Base-by-base conservation (phyloP, 2,113 vertebrate species). In the Callionymus lyra region DNA sequence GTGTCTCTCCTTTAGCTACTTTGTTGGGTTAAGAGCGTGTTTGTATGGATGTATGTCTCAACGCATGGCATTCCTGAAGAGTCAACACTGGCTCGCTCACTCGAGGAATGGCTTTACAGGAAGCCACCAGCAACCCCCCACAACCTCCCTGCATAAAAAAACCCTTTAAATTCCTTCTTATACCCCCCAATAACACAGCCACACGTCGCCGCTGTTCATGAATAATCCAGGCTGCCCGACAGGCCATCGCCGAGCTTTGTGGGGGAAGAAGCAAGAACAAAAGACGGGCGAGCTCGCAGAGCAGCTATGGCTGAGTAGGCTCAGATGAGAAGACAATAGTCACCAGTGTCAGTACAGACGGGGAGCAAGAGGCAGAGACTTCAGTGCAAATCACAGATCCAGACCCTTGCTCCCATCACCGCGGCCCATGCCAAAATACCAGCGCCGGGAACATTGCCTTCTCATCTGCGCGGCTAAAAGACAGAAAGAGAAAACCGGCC, bases 191-290 rank as follows among this genome's bases (percentile, higher is more conserved):
- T 65, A 65, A 72, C 66, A 71, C 73, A 70, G 82, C 79, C 80
- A 81, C 80, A 84, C 82, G 70, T 81, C 81, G 65, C 73, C 58
- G 61, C 71, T 78, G 80, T 72, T 84, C 80, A 85, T 85, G 80
- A 85, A 85, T 85, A 84, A 83, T 80, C 76, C 72, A 83, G 77
- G 79, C 74, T 6, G 61, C 44, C 72, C 64, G 66, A 70, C 66
- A 59, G 72, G 70, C 77, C 76, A 72, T 65, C 56, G 74, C 79
- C 73, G 56, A 59, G 64, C 67, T 65, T 70, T 72, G 79, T 75
- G 65, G 72, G 78, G 72, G 75, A 73, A 67, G 75, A 75, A 40
- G 67, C 65, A 60, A 68, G 77, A 81, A 85, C 83, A 85, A 85
- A 81, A 83, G 80, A 76, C 39, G 42, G 74, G 68, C 59, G n/a